Base-by-base conservation (phyloP, 2,113 vertebrate genomes). In the Cyanistes caeruleus region DNA sequence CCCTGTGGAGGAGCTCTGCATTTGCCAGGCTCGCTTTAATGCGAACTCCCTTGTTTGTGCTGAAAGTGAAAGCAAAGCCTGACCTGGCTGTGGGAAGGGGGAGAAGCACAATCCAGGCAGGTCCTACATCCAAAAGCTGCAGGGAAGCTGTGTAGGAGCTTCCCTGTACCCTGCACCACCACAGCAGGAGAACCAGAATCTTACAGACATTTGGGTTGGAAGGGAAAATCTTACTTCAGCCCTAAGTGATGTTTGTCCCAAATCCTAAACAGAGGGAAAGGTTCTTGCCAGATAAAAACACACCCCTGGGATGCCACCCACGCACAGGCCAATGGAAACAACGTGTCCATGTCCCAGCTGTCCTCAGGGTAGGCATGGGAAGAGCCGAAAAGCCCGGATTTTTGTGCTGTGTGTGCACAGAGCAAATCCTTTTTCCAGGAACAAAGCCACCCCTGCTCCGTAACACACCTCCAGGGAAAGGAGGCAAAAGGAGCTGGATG, bases 281-380 rank as follows among this genome's bases (percentile, higher is more conserved):
- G 55, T n/a, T 77, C 72, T 35, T 39, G 74, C 55, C 79, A 74
- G 68, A 90, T 90, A 23, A 93, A 94, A 93, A 53, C 23, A 48
- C 53, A 44, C 65, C 87, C 91, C 77, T 83, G 93, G 87, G 95
- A 94, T 77, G 78, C 75, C 93, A 91, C 94, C 91, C 91, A 79
- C 74, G 3, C 63, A 11, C 74, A 49, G 70, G 49, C 62, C 51
- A 24, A 51, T 51, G 94, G 93, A 92, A 96, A 94, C 46, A 87
- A 79, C 4, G 11, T 5, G 78, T 48, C 81, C 84, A 62, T 10
- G 49, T 89, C 84, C 65, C 91, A 91, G 81, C 58, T 79, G 89
- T 28, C 89, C 89, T 72, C 80, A 24, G 80, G 88, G 73, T 30
- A 78, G 31, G 65, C 58, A 64, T 51, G 73, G 58, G 64, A 78